A percentile compares a stretch with the other conserved stretches of the same genome.
phyloP scores from a whole-genome alignment of 2,113 vertebrate genomes.

The Laticauda colubrina region DNA sequence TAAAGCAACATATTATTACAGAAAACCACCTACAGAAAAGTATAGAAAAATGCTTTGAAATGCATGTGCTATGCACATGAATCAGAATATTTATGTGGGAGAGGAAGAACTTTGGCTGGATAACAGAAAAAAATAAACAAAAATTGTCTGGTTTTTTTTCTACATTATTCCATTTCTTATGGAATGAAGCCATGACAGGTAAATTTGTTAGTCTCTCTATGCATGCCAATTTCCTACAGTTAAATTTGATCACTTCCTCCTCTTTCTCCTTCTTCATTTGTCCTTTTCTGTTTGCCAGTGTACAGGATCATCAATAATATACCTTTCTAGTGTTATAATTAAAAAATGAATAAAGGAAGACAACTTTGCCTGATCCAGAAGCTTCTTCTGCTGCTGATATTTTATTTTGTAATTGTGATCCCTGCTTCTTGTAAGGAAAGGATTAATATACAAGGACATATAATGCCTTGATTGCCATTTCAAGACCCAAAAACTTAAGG shows the following conservation, averaged over 20 bases:
- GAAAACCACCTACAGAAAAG: neutral
- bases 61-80: neutral
- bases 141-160: neutral
- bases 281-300: neutral
- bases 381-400: neutral
- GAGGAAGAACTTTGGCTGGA: neutral
- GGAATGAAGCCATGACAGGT: neutral
- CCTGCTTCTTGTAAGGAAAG: neutral
- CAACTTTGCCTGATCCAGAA: slow-evolving; percentile 4
- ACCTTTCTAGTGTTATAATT: neutral
- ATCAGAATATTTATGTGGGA: neutral
- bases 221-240: neutral
- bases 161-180: slow-evolving; percentile 14
- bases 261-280: neutral
- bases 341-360: slow-evolving; percentile 7
- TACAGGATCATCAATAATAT: neutral
- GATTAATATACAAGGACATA: slow-evolving; percentile 4
- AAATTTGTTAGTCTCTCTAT: neutral
- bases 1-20: neutral
- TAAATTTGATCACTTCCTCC: neutral
- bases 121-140: neutral
- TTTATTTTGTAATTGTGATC: neutral
- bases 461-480: slow-evolving; percentile 19
- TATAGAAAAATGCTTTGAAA: neutral
- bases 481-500: slow-evolving; percentile 23